Evolutionary conservation across 2,888 invertebrate species (phyloP).

Genomic region (Geophilus truncorum): DNA sequence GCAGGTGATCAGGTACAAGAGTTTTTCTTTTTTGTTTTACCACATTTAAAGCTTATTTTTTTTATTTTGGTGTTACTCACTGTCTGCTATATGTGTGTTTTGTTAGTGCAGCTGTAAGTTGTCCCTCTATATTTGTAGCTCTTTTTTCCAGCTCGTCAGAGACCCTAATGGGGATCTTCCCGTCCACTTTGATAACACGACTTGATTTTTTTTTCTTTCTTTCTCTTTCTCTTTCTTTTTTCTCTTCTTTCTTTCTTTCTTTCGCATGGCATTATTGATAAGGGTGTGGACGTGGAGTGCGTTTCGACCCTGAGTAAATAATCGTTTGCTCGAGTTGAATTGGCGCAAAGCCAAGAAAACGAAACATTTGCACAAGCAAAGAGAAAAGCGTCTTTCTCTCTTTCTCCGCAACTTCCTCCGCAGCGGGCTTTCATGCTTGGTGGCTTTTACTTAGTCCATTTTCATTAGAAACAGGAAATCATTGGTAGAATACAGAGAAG

Average conservation of each 20-base stretch:
- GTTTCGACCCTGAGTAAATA: conserved; percentile 27
- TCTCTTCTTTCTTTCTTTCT: background rate
- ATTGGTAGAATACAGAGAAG: conserved; percentile 14
- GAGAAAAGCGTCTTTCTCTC: conserved; percentile 18
- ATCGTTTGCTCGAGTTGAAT: conserved; percentile 23
- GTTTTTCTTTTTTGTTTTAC: background rate
- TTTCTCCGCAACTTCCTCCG: conserved; percentile 20
- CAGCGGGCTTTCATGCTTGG: conserved; percentile 21
- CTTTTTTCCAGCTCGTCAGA: conserved; percentile 16
- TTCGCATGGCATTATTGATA: conserved; percentile 1
- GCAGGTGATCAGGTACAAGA: background rate
- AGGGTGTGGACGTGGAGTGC: conserved; percentile 22
- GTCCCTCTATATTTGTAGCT: conserved; percentile 1
- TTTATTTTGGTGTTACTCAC: background rate
- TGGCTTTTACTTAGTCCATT: conserved; percentile 27
- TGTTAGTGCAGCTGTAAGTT: conserved; percentile 8
- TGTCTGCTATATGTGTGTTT: background rate
- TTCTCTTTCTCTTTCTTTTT: background rate
- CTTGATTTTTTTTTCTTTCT: background rate
- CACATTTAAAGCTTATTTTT: too few species aligned
- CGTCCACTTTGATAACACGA: conserved; percentile 13
- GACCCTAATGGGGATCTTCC: conserved; percentile 18
- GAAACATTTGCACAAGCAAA: conserved; percentile 7
- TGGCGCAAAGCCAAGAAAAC: conserved; percentile 13
- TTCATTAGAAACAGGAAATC: conserved; percentile 25